Evolutionary conservation across 2,888 invertebrate genomes (phyloP).

Genomic region (Pediacus dermestoides): DNA sequence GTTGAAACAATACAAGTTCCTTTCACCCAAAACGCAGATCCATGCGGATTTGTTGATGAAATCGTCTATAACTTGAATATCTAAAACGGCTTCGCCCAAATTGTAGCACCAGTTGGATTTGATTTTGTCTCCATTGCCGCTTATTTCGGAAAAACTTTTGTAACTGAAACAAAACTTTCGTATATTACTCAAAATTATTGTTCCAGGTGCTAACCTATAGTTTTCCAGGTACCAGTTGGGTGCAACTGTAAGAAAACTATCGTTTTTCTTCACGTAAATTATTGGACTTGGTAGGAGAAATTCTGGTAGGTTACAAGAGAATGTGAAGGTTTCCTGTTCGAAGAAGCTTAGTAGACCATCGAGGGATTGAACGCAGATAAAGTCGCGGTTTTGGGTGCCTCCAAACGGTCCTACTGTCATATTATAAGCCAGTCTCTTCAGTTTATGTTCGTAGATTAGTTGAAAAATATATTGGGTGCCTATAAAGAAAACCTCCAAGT

Average conservation of each 20-base stretch:
- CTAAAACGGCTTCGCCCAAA: slow-evolving; percentile 62
- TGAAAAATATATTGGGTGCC: slow-evolving; percentile 69
- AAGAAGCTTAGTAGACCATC: slow-evolving; percentile 88
- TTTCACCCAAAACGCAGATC: slow-evolving; percentile 79
- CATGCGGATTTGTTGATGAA: slow-evolving; percentile 61
- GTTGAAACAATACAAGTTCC: slow-evolving; percentile 75
- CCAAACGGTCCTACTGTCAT: slow-evolving; percentile 85
- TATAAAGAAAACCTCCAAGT: slow-evolving; percentile 34
- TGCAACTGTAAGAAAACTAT: slow-evolving; percentile 80
- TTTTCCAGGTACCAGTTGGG: slow-evolving; percentile 81
- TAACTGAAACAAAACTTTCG: not conserved
- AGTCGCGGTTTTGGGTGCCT: slow-evolving; percentile 76
- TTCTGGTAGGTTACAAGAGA: slow-evolving; percentile 76
- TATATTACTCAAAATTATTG: not conserved
- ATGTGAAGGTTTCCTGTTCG: slow-evolving; percentile 88
- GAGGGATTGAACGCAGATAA: slow-evolving; percentile 85
- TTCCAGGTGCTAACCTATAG: slow-evolving; percentile 63
- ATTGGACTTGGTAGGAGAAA: slow-evolving; percentile 81
- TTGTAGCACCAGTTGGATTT: slow-evolving; percentile 79
- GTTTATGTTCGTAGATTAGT: slow-evolving; percentile 74
- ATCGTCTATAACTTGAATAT: slow-evolving; percentile 48
- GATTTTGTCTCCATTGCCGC: slow-evolving; percentile 55
- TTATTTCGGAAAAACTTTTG: too few species aligned
- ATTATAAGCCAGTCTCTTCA: slow-evolving; percentile 73
- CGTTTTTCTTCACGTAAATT: slow-evolving; percentile 74